phyloP scores from a whole-genome alignment of 2,113 vertebrate genomes.

The Sylvietta virens region DNA sequence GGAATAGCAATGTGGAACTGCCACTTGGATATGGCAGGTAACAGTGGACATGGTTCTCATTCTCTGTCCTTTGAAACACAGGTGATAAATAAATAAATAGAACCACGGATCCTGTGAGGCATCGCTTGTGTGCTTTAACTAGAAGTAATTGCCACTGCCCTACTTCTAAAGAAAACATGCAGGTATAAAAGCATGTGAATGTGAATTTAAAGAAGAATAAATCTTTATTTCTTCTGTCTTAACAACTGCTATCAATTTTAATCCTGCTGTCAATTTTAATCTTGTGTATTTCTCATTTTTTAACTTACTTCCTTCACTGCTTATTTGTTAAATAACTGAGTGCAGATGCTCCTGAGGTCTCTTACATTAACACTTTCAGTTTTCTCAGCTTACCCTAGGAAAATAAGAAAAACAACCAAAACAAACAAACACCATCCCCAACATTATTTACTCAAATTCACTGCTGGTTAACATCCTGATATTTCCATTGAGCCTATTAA shows the following conservation, averaged over 20 bases:
- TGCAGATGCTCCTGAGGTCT: neutral
- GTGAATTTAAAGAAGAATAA: neutral
- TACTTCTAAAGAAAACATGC: neutral
- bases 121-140: neutral
- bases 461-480: neutral
- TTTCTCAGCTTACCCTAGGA: neutral
- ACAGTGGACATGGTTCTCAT: neutral
- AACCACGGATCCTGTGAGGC: neutral
- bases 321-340: neutral
- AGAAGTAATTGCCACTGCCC: neutral
- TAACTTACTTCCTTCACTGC: neutral
- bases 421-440: neutral
- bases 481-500: neutral
- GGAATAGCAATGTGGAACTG: neutral
- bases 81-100: slow-evolving; percentile 7
- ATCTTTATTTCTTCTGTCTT: neutral
- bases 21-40: neutral
- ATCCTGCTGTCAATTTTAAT: neutral
- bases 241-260: neutral
- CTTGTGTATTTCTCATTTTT: neutral
- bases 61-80: neutral
- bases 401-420: neutral
- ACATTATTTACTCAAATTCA: neutral
- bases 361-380: neutral
- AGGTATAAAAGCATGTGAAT: neutral